Evolutionary conservation across 2,113 vertebrate genomes (phyloP).

Genomic region (Cryptotis parvus): DNA sequence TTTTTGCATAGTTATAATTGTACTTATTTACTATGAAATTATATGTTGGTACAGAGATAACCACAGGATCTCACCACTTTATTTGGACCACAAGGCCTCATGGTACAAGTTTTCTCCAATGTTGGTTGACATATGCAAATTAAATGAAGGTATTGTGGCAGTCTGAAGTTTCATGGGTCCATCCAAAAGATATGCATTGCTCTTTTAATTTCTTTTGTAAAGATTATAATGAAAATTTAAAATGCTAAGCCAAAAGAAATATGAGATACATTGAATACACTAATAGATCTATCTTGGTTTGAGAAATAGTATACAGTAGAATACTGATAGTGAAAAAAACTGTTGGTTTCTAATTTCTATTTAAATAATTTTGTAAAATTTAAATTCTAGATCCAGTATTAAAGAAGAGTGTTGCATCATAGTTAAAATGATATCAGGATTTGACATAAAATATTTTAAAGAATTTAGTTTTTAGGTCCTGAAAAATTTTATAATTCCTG

Average conservation of each 20-base stretch:
- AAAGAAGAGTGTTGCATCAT: neutral
- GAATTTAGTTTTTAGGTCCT: neutral
- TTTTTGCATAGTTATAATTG: neutral
- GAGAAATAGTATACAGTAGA: neutral
- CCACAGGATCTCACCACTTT: neutral
- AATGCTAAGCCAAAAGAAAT: neutral
- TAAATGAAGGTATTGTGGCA: neutral
- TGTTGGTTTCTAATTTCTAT: slow-evolving; percentile 20
- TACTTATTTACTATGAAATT: slow-evolving; percentile 26
- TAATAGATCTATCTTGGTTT: neutral
- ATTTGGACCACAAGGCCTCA: neutral
- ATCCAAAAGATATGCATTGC: neutral
- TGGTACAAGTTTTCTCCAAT: neutral
- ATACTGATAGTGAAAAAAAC: neutral
- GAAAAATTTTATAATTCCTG: neutral
- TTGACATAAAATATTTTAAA: neutral
- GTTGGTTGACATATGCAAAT: neutral
- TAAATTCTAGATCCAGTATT: slow-evolving; percentile 9
- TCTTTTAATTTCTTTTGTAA: slow-evolving; percentile 22
- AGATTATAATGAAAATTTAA: slow-evolving; percentile 20
- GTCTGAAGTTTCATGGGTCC: neutral
- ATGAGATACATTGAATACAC: slow-evolving; percentile 30
- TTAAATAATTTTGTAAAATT: slow-evolving; percentile 37
- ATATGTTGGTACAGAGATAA: neutral
- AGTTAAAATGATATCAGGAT: neutral